These are phyloP conservation scores for Dasyurus viverrinus DNA, from an alignment of 2,113 vertebrate species.

Conservation along the genomic window DNA sequence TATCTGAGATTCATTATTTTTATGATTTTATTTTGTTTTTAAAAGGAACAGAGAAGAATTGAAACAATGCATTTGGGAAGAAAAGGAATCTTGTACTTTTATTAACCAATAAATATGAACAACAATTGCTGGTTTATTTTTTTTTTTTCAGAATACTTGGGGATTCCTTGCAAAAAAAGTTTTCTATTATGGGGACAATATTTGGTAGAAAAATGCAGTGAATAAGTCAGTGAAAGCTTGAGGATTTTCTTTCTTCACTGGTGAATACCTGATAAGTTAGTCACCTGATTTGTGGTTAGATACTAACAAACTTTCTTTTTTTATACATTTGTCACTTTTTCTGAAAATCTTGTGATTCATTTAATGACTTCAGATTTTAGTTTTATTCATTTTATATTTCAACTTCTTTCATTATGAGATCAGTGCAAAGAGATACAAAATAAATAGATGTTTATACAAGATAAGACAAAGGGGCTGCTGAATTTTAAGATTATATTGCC, in stretches of 20 bases:
- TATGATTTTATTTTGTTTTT: slow-evolving; percentile 14
- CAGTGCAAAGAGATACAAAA: slow-evolving; percentile 1
- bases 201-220: not conserved
- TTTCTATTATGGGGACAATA: not conserved
- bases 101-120: slow-evolving; percentile 14
- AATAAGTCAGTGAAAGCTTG: not conserved
- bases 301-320: slow-evolving; percentile 15
- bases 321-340: not conserved
- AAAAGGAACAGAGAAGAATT: slow-evolving; percentile 3
- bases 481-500: slow-evolving; percentile 16
- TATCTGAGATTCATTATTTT: not conserved
- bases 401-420: slow-evolving; percentile 28
- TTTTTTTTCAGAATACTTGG: slow-evolving; percentile 48
- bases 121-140: slow-evolving; percentile 4
- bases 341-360: slow-evolving; percentile 29
- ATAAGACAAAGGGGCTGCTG: not conserved
- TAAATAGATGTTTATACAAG: not conserved
- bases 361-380: not conserved
- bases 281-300: slow-evolving; percentile 41
- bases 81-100: slow-evolving; percentile 23
- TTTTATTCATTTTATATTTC: not conserved
- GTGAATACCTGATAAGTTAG: slow-evolving; percentile 24
- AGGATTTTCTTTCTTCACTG: not conserved
- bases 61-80: slow-evolving; percentile 2
- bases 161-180: not conserved